Evolutionary conservation across 2,797 vertebrate genomes (phyloP).

Genomic region (Parambassis ranga): DNA sequence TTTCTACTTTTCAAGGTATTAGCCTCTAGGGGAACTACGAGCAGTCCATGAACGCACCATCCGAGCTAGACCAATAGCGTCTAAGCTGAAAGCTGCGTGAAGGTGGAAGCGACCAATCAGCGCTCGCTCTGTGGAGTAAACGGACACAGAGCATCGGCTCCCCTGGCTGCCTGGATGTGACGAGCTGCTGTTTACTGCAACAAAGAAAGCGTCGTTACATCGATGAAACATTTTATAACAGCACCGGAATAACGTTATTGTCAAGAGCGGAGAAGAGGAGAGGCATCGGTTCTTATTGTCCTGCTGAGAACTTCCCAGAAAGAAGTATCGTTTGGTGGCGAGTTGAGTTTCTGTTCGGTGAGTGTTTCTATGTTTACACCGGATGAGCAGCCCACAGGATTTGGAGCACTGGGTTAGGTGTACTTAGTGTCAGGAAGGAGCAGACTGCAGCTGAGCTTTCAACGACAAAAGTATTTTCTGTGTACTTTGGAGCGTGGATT

Average conservation of each 20-base stretch:
- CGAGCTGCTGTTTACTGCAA: constrained; percentile 51
- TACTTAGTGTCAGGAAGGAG: neutral
- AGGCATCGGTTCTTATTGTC: neutral
- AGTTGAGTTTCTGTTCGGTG: constrained; percentile 54
- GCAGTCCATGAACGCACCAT: neutral
- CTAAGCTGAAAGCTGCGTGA: constrained; percentile 20
- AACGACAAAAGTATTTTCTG: neutral
- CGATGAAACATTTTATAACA: constrained; percentile 21
- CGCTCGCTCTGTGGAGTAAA: constrained; percentile 41
- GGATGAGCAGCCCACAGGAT: constrained; percentile 9
- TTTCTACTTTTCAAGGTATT: no score
- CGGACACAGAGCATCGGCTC: constrained; percentile 30
- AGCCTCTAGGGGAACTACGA: neutral
- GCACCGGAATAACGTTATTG: constrained; percentile 24
- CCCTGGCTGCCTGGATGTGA: constrained; percentile 8
- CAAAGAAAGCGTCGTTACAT: constrained; percentile 57
- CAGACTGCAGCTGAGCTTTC: no score
- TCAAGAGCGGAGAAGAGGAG: neutral
- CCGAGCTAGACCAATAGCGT: constrained; percentile 44
- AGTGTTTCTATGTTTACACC: constrained; percentile 64
- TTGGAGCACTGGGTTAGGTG: neutral
- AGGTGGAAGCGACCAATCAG: constrained; percentile 57
- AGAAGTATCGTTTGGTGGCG: constrained; percentile 25
- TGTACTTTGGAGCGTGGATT: neutral
- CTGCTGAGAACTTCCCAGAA: neutral